Percentiles rank a stretch among this genome's conserved stretches.
Conservation (phyloP, 2,888 invertebrate genomes). For the Conops quadrifasciatus region DNA sequence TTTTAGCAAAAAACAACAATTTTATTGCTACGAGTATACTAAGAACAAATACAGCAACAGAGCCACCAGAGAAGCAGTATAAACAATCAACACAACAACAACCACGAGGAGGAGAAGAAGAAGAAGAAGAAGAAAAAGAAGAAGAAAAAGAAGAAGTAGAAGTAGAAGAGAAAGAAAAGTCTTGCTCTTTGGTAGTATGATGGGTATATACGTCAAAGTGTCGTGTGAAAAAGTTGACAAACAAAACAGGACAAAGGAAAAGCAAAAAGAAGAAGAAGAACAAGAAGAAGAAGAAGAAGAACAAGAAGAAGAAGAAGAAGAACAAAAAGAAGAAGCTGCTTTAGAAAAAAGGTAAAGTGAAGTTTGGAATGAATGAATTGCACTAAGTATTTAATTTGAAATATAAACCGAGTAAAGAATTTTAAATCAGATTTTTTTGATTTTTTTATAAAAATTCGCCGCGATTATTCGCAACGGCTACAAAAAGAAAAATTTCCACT, state of each 20-base stretch:
- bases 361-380: too few relatives aligned
- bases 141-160: not conserved
- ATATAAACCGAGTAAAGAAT: too few relatives aligned
- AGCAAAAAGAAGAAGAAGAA: not conserved
- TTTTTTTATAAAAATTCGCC: conserved; percentile 2
- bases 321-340: not conserved
- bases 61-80: not conserved
- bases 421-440: too few relatives aligned
- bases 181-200: not conserved
- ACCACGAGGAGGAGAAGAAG: not conserved
- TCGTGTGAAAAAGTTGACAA: too few relatives aligned
- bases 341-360: not conserved
- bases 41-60: not conserved
- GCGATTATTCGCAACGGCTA: conserved; percentile 23
- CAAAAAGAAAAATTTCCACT: not conserved
- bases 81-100: not conserved
- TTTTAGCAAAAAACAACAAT: conserved; percentile 10
- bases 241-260: too few relatives aligned
- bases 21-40: not conserved
- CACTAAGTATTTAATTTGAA: too few relatives aligned
- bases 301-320: not conserved
- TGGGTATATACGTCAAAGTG: not conserved
- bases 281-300: not conserved
- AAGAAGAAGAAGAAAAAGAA: not conserved
- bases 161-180: too few relatives aligned